Percentiles rank a stretch among this genome's conserved stretches.
Evolutionary conservation across 2,888 invertebrate genomes (phyloP).

Genomic region (Luperina nickerlii): DNA sequence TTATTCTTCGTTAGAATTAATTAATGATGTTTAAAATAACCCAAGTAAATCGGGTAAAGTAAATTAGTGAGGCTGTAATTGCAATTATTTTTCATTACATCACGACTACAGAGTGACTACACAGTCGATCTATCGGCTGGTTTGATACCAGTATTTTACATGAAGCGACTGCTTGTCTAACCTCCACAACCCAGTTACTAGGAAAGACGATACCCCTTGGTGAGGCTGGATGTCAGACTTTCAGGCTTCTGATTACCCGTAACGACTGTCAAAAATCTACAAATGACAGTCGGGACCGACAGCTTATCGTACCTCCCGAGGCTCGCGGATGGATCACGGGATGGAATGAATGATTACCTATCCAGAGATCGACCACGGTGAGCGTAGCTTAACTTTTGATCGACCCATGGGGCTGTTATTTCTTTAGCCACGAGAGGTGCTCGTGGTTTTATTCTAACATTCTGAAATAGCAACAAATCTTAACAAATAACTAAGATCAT

Average conservation of each 20-base stretch:
- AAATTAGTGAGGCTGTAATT: neutral
- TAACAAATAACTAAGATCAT: neutral
- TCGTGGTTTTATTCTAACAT: neutral
- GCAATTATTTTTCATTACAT: neutral
- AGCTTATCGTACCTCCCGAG: neutral
- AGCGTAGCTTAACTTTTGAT: neutral
- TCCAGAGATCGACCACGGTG: neutral
- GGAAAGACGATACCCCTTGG: neutral
- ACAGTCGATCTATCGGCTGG: too few relatives aligned
- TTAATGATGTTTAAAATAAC: neutral
- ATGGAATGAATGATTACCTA: neutral
- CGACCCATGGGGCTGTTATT: neutral
- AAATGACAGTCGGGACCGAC: neutral
- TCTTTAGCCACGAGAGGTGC: neutral
- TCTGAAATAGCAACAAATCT: neutral
- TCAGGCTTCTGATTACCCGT: neutral
- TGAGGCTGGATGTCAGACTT: neutral
- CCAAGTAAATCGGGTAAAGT: neutral
- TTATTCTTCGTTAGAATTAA: neutral
- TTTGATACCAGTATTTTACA: neutral
- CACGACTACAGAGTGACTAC: neutral
- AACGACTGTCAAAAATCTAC: neutral
- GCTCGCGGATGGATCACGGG: neutral
- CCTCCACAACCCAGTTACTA: neutral
- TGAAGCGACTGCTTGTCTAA: neutral